Conservation (phyloP, 1,140 invertebrate species). For the Drosophila pseudoananassae region DNA sequence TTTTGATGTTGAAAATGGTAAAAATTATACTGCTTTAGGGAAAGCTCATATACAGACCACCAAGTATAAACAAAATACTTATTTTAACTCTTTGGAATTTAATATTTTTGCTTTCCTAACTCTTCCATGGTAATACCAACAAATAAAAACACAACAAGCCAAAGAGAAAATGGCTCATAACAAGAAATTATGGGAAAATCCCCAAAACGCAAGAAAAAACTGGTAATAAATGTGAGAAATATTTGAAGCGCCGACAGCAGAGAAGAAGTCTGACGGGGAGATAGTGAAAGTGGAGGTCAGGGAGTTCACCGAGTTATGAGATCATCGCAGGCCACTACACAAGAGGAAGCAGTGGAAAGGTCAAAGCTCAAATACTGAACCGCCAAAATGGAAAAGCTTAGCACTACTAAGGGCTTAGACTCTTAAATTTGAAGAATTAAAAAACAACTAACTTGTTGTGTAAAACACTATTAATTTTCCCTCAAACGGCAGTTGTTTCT, state of each 20-base stretch:
- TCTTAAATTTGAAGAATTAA: not conserved
- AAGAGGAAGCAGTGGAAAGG: conserved; percentile 1
- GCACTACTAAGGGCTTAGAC: not conserved
- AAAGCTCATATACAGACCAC: too few relatives aligned
- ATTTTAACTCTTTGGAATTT: conserved; percentile 62
- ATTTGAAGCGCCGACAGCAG: conserved; percentile 18
- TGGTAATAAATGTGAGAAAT: conserved; percentile 56
- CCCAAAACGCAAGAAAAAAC: conserved; percentile 28
- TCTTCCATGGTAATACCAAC: conserved; percentile 62
- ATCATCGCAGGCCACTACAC: conserved; percentile 20
- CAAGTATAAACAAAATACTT: too few relatives aligned
- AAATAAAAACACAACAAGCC: conserved; percentile 42
- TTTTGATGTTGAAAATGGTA: too few relatives aligned
- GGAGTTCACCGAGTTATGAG: conserved; percentile 48
- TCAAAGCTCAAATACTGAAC: not conserved
- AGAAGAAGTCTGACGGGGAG: conserved; percentile 4
- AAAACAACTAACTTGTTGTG: not conserved
- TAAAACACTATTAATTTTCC: not conserved
- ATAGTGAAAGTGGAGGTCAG: conserved; percentile 54
- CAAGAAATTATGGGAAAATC: conserved; percentile 52
- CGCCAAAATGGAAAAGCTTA: not conserved
- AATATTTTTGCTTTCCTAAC: conserved; percentile 24
- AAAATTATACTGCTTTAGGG: too few relatives aligned
- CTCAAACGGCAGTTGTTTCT: conserved; percentile 54
- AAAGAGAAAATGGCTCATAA: conserved; percentile 34